Percentiles rank a stretch among this genome's conserved stretches.
These are phyloP conservation scores for Rhagoletis zephyria DNA, from an alignment of 1,140 invertebrate genomes.

Conservation along the genomic window DNA sequence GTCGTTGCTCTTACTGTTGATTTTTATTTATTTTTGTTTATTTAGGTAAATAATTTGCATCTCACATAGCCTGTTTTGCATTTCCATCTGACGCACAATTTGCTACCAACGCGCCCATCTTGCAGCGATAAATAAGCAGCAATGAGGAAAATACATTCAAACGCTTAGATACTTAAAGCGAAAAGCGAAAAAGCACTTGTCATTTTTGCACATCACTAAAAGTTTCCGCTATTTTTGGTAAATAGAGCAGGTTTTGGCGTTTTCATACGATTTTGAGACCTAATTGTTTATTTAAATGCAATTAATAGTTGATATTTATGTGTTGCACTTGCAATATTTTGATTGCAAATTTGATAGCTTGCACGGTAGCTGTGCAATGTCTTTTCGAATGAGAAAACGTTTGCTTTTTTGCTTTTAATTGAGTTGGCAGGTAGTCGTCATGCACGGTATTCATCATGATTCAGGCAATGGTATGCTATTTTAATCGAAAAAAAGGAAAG, in stretches of 20 bases:
- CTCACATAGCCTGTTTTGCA: conserved; percentile 7
- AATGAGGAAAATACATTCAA: not conserved
- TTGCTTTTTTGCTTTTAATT: not conserved
- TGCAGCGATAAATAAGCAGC: not conserved
- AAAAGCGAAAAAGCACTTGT: not conserved
- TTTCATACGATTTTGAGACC: not conserved
- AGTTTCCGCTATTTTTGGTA: not conserved
- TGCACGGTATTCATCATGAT: no score
- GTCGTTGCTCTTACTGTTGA: not conserved
- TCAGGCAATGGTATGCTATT: no score
- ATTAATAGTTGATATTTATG: not conserved
- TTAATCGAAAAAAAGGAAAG: no score
- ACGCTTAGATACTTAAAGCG: not conserved
- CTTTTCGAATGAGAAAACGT: not conserved
- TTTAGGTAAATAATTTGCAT: not conserved
- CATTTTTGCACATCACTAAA: conserved; percentile 13
- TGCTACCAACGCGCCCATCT: not conserved
- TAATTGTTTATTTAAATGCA: conserved; percentile 17
- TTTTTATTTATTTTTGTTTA: not conserved
- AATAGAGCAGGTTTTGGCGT: not conserved
- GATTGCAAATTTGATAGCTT: not conserved
- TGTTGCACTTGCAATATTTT: not conserved
- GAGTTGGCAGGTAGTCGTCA: not conserved
- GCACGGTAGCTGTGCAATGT: not conserved
- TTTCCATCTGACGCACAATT: conserved; percentile 10